Base-by-base conservation (phyloP, 2,113 vertebrate species). In the Anguilla rostrata region DNA sequence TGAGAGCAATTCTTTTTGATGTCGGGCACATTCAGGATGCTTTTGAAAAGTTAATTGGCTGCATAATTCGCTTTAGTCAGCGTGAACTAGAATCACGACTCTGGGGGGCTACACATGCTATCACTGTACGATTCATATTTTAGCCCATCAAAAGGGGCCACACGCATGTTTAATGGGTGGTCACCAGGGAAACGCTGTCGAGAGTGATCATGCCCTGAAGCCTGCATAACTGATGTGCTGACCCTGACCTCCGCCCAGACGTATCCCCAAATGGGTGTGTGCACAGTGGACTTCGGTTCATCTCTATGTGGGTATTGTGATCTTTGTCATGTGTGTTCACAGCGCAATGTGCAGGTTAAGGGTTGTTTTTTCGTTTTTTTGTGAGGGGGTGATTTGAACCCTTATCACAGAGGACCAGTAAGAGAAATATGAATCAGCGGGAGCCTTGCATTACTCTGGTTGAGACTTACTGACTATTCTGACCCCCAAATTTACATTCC, bases 1-100 rank as follows among this genome's bases (percentile, higher is more conserved):
- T 78, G 63, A 88, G 87, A 86, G 85, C 63, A 71, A 78, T 84
- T 86, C 82, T 66, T 84, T 90, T 89, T 87, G 83, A 91, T 85
- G 89, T 88, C 85, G 46, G 66, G 43, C 83, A 88, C 80, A 85
- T 88, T 88, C 53, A 71, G 85, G 83, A 88, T 78, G 78, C 86
- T 86, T 89, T 90, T 87, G 85, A 90, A 92, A 92, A 89, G 91
- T 91, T 92, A 92, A 92, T 91, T 92, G 89, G 87, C 87, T 90
- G 89, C 88, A 83, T 90, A 91, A 87, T 90, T 87, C 83, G 78
- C 66, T 53, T 83, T 53, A 26, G 79, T 80, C 87, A 39, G 39
- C 66, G 71, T 82, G 53, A 83, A 66, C 49, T 85, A 39, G 84
- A 89, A 84, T 71, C 39, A 86, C 53, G 49, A 41, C 79, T 66